phyloP scores from a whole-genome alignment of 1,140 invertebrate genomes.

The Papilio helenus region DNA sequence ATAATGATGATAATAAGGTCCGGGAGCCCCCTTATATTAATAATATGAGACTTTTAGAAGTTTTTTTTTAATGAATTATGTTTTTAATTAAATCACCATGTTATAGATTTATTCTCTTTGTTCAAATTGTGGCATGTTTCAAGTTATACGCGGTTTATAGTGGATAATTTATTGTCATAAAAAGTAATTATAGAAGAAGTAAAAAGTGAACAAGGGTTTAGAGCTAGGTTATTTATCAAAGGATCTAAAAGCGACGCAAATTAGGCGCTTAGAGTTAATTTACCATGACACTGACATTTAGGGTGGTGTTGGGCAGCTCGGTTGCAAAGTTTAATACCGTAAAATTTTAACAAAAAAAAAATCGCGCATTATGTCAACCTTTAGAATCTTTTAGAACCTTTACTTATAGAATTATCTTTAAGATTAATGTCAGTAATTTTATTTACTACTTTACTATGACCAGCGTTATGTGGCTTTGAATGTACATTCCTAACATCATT shows the following conservation, averaged over 20 bases:
- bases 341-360: not conserved
- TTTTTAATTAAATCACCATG: too few species aligned
- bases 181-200: constrained; percentile 31
- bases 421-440: not conserved
- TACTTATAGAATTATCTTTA: not conserved
- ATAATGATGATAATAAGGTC: not conserved
- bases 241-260: constrained; percentile 33
- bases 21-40: not conserved
- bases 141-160: not conserved
- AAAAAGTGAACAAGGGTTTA: constrained; percentile 10
- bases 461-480: not conserved
- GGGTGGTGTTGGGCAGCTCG: not conserved
- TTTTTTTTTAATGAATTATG: too few species aligned
- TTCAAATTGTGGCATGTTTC: not conserved
- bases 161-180: not conserved
- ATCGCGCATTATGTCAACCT: not conserved
- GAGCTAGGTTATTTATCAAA: constrained; percentile 29
- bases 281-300: constrained; percentile 29
- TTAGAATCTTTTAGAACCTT: too few species aligned
- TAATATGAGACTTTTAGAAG: too few species aligned
- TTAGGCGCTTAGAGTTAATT: constrained; percentile 29
- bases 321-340: not conserved
- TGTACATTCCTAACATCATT: not conserved
- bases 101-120: not conserved
- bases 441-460: not conserved